phyloP scores from a whole-genome alignment of 1,140 invertebrate species.

The Anagrus nilaparvatae region DNA sequence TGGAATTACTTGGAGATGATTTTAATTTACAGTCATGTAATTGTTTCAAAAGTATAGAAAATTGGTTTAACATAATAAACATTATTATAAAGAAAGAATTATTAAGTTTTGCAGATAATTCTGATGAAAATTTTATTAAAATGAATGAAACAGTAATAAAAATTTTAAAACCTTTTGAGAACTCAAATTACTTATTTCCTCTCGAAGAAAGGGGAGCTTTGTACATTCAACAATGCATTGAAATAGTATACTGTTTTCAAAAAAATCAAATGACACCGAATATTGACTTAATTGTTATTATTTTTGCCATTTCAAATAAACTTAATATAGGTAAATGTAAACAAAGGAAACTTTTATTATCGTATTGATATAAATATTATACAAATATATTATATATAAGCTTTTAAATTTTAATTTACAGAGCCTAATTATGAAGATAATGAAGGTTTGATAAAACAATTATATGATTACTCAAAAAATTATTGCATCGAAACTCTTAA shows the following conservation, averaged over 20 bases:
- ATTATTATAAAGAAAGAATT: slow-evolving; percentile 16
- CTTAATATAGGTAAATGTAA: slow-evolving; percentile 16
- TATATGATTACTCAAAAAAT: slow-evolving; percentile 19
- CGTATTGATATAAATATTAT: not conserved
- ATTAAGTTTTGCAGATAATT: slow-evolving; percentile 12
- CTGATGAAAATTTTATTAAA: slow-evolving; percentile 15
- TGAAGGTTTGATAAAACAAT: slow-evolving; percentile 12
- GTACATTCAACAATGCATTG: slow-evolving; percentile 22
- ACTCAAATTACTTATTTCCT: slow-evolving; percentile 18
- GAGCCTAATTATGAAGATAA: slow-evolving; percentile 15
- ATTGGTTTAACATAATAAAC: slow-evolving; percentile 22
- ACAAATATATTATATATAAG: not conserved
- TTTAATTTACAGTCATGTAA: slow-evolving; percentile 15
- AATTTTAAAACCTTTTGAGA: slow-evolving; percentile 22
- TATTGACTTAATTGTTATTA: slow-evolving; percentile 13
- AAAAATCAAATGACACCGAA: slow-evolving; percentile 14
- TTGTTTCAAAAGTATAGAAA: slow-evolving; percentile 19
- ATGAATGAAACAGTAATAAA: slow-evolving; percentile 18
- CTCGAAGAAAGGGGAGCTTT: slow-evolving; percentile 15
- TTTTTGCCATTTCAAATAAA: slow-evolving; percentile 18
- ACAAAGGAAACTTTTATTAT: not conserved
- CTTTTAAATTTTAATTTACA: slow-evolving; percentile 5
- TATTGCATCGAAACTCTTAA: slow-evolving; percentile 24
- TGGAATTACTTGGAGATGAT: slow-evolving; percentile 17
- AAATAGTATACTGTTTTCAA: slow-evolving; percentile 22